Evolutionary conservation across 2,888 invertebrate species (phyloP).

Genomic region (Euzetes globulus): DNA sequence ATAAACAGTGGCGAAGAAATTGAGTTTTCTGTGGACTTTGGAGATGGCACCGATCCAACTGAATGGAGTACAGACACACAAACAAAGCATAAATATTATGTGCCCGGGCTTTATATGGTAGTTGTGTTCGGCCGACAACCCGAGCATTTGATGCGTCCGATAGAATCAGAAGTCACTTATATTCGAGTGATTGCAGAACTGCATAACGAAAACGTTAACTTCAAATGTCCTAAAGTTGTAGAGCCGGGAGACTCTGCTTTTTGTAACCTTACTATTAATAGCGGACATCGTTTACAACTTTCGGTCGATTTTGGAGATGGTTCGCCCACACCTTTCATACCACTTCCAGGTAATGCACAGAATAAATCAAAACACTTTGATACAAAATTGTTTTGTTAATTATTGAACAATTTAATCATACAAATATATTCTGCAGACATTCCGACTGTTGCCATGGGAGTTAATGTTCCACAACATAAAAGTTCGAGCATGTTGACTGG

Average conservation of each 20-base stretch:
- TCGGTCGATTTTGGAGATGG: conserved; percentile 43
- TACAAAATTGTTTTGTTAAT: not conserved
- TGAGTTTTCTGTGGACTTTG: conserved; percentile 45
- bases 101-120: conserved; percentile 45
- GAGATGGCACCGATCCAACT: conserved; percentile 43
- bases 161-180: conserved; percentile 43
- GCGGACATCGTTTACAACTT: conserved; percentile 44
- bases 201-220: conserved; percentile 40
- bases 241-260: conserved; percentile 44
- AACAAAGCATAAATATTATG: conserved; percentile 41
- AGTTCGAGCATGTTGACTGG: not conserved
- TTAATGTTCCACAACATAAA: conserved; percentile 19
- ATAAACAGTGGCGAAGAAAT: conserved; percentile 39
- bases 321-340: conserved; percentile 37
- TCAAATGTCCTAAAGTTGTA: conserved; percentile 44
- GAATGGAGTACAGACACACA: conserved; percentile 43
- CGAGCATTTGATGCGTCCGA: conserved; percentile 40
- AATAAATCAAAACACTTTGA: not conserved
- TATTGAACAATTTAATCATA: not conserved
- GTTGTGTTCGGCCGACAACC: conserved; percentile 42
- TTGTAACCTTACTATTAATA: conserved; percentile 44
- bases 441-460: conserved; percentile 8
- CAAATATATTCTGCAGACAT: not conserved
- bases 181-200: conserved; percentile 43
- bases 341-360: conserved; percentile 41